Conservation (phyloP, 2,888 invertebrate genomes). For the Isoperla grammatica region DNA sequence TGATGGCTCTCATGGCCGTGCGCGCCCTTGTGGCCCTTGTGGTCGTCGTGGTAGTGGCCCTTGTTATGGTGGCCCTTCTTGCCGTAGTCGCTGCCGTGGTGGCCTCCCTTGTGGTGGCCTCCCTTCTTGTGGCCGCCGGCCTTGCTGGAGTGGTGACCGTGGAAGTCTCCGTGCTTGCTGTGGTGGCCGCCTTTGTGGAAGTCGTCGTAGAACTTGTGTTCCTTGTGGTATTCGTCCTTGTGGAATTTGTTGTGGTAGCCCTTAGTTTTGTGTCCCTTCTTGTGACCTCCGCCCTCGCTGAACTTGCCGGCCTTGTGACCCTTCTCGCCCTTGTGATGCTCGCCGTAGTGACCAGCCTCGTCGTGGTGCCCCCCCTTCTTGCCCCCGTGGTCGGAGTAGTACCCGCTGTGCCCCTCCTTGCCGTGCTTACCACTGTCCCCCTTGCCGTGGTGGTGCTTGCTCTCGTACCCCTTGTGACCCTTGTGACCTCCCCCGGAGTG, state of each 20-base stretch:
- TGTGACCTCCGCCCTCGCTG: constrained; percentile 65
- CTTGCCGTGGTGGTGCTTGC: constrained; percentile 70
- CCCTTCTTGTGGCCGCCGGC: constrained; percentile 77
- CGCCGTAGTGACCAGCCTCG: constrained; percentile 58
- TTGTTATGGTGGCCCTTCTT: constrained; percentile 77
- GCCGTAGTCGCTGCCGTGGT: constrained; percentile 71
- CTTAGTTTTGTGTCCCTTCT: constrained; percentile 80
- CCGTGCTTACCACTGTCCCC: constrained; percentile 73
- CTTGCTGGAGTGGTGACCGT: constrained; percentile 72
- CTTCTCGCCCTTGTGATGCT: constrained; percentile 60
- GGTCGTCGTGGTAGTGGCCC: constrained; percentile 72
- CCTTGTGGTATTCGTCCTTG: constrained; percentile 78
- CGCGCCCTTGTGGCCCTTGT: constrained; percentile 72
- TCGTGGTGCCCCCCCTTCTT: constrained; percentile 60
- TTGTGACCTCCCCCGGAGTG: constrained; percentile 58
- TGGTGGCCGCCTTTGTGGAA: constrained; percentile 76
- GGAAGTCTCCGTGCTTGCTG: constrained; percentile 69
- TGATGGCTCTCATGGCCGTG: constrained; percentile 73
- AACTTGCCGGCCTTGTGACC: constrained; percentile 62
- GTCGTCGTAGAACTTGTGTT: constrained; percentile 82
- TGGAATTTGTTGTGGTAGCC: constrained; percentile 83
- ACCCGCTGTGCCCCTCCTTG: constrained; percentile 58
- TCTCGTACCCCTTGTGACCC: constrained; percentile 72
- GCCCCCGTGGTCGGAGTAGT: constrained; percentile 56
- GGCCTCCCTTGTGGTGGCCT: constrained; percentile 71